Evolutionary conservation across 2,797 vertebrate species (phyloP), one percentile per base, ranked within the genome.

Genomic region (Euthynnus affinis): DNA sequence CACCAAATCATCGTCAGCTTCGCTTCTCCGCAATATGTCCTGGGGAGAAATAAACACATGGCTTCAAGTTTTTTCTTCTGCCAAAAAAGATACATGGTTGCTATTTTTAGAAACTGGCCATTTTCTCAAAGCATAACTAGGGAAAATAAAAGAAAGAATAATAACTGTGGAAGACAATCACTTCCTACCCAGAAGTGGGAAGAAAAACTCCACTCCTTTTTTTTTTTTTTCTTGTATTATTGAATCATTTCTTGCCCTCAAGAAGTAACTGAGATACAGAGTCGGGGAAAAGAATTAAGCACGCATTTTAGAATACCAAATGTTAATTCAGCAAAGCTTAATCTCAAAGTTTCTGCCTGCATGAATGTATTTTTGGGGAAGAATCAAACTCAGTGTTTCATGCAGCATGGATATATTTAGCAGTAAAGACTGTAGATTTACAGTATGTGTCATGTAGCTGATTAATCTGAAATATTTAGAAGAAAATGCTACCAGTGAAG

Each of bases 181-280:
- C 78, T 88, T 89, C 75, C 77, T 87, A 73, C 76, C 83, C 74
- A 81, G 72, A 90, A 90, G 69, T 86, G 70, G 53, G 32, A 82
- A 78, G 65, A 77, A 87, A 89, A 87, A 66, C 61, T 87, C 62
- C 3, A 37, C 76, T 85, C 60, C 63, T 92, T 87, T 91, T 80
- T 93, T 87, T 91, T 78, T 93, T 93, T 87, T 91, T 78, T 93
- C 83, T 89, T 83, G 51, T 84, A 60, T 88, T 88, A 93, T 84
- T 91, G 89, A 92, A 91, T 91, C 46, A 81, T 88, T 85, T 86
- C 57, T 66, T 91, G 89, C 91, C 91, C 89, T 63, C n/a, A 37
- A 91, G 90, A 89, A 76, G 67, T 70, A 83, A 85, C 65, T 56
- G 64, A 44, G 68, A 82, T 64, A n/a, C 32, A 37, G 61, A 44